Evolutionary conservation across 2,113 vertebrate species (phyloP), one percentile per base, ranked within the genome.

Genomic region (Chamaetylas fuelleborni): DNA sequence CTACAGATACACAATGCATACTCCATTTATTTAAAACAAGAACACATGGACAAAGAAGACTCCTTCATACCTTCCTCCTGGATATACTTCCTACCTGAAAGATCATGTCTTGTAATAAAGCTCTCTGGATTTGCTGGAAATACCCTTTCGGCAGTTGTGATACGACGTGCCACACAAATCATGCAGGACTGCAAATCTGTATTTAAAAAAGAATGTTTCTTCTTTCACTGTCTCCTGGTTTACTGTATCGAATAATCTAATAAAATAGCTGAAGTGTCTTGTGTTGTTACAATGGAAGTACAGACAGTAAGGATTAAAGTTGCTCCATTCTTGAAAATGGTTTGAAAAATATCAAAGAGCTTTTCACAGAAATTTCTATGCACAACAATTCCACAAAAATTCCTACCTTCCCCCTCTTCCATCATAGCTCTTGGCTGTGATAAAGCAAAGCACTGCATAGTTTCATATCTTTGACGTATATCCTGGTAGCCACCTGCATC

Each of bases 371-470:
- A 25, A 69, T 74, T 66, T 86, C 33, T 74, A 6, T 11, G n/a
- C 22, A 66, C 1, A n/a, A 11, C 18, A 88, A 61, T 64, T 73
- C 61, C 12, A 43, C 19, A 50, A 17, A n/a, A 72, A 43, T 47
- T 57, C 96, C 95, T 97, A 99, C 99, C 99, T 98, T 99, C 99
- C 14, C 99, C 99, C 88, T 99, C 99, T 93, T 99, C 99, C 98
- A 99, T 99, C 98, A 99, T 99, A 85, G 99, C 99, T 62, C 99
- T 98, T 24, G 99, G 99, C 95, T 99, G 99, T 17, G 99, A 99
- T 77, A 99, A 98, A 54, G 99, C 99, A 64, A 99, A 99, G 94
- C 99, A 99, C 95, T 99, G 99, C 99, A 99, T 99, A 38, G 98
- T 99, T 97, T 99, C 99, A 3, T 99, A 99, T 98, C 98, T 98